phyloP scores from a whole-genome alignment of 2,113 vertebrate species.

The Illadopsis cleaveri region DNA sequence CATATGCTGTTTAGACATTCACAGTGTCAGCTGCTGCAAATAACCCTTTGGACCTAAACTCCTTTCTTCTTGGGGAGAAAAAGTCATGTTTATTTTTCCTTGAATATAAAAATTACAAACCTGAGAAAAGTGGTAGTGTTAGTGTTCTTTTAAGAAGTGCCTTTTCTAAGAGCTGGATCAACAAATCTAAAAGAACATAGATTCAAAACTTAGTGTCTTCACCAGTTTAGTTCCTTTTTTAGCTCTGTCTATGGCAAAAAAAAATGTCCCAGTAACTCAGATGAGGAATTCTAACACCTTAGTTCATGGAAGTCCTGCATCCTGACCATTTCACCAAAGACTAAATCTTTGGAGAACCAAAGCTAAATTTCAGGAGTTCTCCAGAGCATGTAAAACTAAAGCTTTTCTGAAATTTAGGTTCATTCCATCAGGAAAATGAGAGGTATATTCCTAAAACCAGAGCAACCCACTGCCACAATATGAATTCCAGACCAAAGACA shows the following conservation, averaged over 20 bases:
- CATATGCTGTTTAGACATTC: neutral
- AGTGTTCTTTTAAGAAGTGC: neutral
- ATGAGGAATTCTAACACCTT: neutral
- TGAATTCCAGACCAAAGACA: neutral
- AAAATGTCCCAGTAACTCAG: neutral
- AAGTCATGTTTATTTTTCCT: neutral
- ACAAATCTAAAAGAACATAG: neutral
- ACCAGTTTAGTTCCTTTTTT: neutral
- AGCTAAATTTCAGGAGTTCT: neutral
- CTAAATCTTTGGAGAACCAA: neutral
- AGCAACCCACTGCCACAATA: neutral
- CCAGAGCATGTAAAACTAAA: neutral
- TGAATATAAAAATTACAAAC: neutral
- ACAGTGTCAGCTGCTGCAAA: neutral
- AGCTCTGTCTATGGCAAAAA: neutral
- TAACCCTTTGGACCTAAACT: neutral
- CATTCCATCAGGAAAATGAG: neutral
- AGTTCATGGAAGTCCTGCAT: neutral
- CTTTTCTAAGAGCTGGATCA: neutral
- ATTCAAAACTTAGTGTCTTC: neutral
- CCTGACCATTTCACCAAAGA: neutral
- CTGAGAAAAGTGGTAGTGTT: neutral
- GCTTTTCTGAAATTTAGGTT: neutral
- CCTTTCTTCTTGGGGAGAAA: neutral
- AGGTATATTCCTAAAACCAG: neutral